phyloP scores from a whole-genome alignment of 1,140 invertebrate genomes.

The Drosophila repletoides region DNA sequence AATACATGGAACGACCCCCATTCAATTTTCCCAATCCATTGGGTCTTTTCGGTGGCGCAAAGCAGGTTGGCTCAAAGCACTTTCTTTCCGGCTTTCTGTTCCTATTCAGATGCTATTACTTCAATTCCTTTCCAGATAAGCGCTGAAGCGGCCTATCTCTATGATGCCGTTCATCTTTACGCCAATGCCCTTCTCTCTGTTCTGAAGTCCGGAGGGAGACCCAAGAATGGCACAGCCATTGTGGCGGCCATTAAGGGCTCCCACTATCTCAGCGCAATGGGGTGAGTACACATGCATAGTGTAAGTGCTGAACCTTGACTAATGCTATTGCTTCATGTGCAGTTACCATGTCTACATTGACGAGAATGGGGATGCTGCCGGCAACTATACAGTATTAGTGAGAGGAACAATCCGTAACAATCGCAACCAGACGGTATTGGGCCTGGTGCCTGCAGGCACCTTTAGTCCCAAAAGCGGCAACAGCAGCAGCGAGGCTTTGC shows the following conservation, averaged over 20 bases:
- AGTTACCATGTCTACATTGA: conserved; percentile 96
- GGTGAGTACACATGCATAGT: conserved; percentile 84
- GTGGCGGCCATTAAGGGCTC: conserved; percentile 88
- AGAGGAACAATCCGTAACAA: conserved; percentile 60
- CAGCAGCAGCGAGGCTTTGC: conserved; percentile 82
- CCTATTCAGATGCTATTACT: conserved; percentile 8
- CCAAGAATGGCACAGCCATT: conserved; percentile 88
- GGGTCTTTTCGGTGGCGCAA: conserved; percentile 86
- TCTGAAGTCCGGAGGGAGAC: conserved; percentile 86
- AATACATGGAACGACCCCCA: conserved; percentile 89
- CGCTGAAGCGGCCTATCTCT: conserved; percentile 95
- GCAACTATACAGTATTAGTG: conserved; percentile 96
- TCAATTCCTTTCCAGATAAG: conserved; percentile 85
- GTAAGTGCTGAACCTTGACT: background rate
- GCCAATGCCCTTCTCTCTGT: conserved; percentile 88
- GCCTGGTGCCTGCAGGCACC: conserved; percentile 89
- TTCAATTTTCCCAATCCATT: conserved; percentile 94
- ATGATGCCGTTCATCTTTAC: conserved; percentile 94
- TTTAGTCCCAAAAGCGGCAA: conserved; percentile 84
- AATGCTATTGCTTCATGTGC: conserved; percentile 5
- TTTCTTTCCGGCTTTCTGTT: conserved; percentile 8
- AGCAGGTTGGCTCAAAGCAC: conserved; percentile 84
- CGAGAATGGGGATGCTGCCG: conserved; percentile 96
- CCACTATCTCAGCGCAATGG: conserved; percentile 92
- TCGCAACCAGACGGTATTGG: conserved; percentile 84